These are phyloP conservation scores for Sphaerolaimus hirsutus DNA, from an alignment of 2,888 invertebrate genomes.

Conservation along the genomic window DNA sequence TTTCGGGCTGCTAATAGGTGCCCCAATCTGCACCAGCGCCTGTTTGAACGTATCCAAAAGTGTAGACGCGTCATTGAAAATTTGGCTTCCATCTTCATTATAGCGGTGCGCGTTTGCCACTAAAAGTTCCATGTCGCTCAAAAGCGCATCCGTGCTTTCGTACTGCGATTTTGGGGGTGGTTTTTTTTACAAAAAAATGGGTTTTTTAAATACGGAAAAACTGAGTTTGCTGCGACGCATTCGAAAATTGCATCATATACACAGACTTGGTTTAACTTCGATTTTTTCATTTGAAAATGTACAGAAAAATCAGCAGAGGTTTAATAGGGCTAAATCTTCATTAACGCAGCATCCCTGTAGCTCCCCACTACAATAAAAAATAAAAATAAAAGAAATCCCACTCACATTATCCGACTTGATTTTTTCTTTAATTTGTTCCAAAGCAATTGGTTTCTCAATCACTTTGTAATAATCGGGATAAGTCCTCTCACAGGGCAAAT, in stretches of 20 bases:
- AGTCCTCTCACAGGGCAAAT: slow-evolving; percentile 71
- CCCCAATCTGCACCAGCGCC: slow-evolving; percentile 46
- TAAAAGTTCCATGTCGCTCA: slow-evolving; percentile 41
- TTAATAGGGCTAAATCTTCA: too few species aligned
- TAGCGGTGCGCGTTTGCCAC: slow-evolving; percentile 86
- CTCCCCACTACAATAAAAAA: background rate
- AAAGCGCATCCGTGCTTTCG: slow-evolving; percentile 11
- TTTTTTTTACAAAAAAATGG: too few species aligned
- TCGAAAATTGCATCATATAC: too few species aligned
- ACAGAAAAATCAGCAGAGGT: too few species aligned
- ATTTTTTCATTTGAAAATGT: too few species aligned
- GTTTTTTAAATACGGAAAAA: too few species aligned
- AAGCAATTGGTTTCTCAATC: slow-evolving; percentile 75
- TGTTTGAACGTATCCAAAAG: slow-evolving; percentile 60
- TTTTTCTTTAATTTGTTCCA: slow-evolving; percentile 49
- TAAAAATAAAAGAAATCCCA: background rate
- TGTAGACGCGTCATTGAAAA: slow-evolving; percentile 53
- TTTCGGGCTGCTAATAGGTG: slow-evolving; percentile 9
- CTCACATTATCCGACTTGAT: slow-evolving; percentile 16
- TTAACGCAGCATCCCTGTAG: too few species aligned
- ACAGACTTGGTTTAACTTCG: too few species aligned
- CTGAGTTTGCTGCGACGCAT: too few species aligned
- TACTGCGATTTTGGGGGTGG: slow-evolving; percentile 16
- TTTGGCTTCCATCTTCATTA: slow-evolving; percentile 66
- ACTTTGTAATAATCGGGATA: slow-evolving; percentile 92